Conservation (phyloP, 2,888 invertebrate species). For the Podotricha telesiphe region DNA sequence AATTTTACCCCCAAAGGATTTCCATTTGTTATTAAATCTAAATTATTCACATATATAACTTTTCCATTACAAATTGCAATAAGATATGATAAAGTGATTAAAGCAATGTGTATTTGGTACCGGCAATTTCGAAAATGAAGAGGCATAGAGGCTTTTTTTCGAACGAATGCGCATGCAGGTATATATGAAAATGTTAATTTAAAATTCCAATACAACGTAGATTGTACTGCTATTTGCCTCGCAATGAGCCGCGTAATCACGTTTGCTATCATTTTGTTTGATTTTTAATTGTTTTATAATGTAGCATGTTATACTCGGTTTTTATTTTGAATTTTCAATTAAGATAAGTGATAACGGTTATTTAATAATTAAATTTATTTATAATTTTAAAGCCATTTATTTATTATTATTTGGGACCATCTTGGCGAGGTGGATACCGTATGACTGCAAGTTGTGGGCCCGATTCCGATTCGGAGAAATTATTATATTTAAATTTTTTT, state of each 20-base stretch:
- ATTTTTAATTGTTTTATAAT: slow-evolving; percentile 5
- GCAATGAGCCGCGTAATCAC: slow-evolving; percentile 7
- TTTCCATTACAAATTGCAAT: not conserved
- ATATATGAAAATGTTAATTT: slow-evolving; percentile 7
- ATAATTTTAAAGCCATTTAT: too few relatives aligned
- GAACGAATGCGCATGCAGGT: not conserved
- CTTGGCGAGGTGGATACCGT: too few relatives aligned
- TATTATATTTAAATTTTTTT: too few relatives aligned
- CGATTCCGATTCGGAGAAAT: too few relatives aligned
- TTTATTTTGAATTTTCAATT: not conserved
- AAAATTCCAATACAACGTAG: not conserved
- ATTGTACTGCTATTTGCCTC: not conserved
- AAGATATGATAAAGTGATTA: not conserved
- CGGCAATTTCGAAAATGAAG: not conserved
- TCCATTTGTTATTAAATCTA: slow-evolving; percentile 10
- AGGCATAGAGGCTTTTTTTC: slow-evolving; percentile 1
- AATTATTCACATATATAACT: not conserved
- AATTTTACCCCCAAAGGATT: not conserved
- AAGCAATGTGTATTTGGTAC: not conserved
- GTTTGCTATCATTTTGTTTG: slow-evolving; percentile 1
- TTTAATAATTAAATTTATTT: too few relatives aligned
- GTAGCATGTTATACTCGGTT: not conserved
- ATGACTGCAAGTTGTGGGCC: too few relatives aligned
- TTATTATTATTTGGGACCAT: too few relatives aligned
- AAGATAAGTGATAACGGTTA: too few relatives aligned